Evolutionary conservation across 2,888 invertebrate species (phyloP).

Genomic region (Drosophila prostipennis): DNA sequence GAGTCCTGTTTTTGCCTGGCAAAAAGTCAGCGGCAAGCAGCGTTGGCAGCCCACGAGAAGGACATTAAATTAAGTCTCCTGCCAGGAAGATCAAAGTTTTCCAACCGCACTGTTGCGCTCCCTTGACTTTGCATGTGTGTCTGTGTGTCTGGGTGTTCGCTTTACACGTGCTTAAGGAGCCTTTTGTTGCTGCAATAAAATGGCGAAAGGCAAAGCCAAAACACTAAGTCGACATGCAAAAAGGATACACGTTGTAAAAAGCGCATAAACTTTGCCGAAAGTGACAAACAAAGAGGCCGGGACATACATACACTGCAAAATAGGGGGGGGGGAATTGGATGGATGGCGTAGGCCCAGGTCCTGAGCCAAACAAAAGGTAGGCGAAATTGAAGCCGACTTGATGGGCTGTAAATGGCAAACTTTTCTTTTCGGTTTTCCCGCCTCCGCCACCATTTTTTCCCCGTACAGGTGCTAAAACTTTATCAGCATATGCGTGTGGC

Average conservation of each 20-base stretch:
- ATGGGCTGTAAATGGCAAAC: constrained; percentile 72
- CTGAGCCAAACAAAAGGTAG: constrained; percentile 21
- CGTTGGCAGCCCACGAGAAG: constrained; percentile 22
- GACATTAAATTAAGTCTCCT: constrained; percentile 38
- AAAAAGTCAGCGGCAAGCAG: constrained; percentile 38
- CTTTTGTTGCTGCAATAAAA: constrained; percentile 67
- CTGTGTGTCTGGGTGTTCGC: background rate
- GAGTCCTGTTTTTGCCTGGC: constrained; percentile 14
- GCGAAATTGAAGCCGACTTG: constrained; percentile 60
- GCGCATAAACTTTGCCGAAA: constrained; percentile 66
- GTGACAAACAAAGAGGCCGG: constrained; percentile 49
- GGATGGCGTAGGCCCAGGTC: background rate
- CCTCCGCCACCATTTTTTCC: constrained; percentile 15
- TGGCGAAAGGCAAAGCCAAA: constrained; percentile 43
- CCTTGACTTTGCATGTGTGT: constrained; percentile 1
- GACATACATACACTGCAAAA: constrained; percentile 14
- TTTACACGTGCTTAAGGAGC: constrained; percentile 51
- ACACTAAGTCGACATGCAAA: constrained; percentile 64
- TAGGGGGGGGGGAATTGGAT: background rate
- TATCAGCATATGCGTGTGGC: constrained; percentile 46
- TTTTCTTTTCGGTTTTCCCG: constrained; percentile 48
- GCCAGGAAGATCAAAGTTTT: constrained; percentile 41
- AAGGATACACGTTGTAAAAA: constrained; percentile 66
- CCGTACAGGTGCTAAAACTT: constrained; percentile 59
- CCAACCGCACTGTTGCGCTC: constrained; percentile 22